Conservation (phyloP, 1,140 invertebrate species). For the Tachypleus tridentatus region DNA sequence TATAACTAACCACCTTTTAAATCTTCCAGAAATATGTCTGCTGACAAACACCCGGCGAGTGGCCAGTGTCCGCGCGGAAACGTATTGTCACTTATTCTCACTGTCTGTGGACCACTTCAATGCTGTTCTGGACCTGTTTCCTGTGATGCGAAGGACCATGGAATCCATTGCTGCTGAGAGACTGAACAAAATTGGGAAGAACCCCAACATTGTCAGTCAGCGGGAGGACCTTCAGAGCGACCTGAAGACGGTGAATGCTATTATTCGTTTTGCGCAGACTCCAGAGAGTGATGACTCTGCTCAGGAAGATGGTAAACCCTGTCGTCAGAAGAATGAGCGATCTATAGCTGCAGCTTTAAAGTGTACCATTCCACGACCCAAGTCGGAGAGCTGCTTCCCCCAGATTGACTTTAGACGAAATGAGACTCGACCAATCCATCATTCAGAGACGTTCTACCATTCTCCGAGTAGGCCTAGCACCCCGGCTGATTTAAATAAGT, state of each 20-base stretch:
- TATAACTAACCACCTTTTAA: too few species aligned
- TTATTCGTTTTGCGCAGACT: slow-evolving; percentile 22
- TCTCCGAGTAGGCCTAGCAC: slow-evolving; percentile 6
- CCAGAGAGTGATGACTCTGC: slow-evolving; percentile 16
- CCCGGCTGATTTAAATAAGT: not conserved
- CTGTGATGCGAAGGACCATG: slow-evolving; percentile 95
- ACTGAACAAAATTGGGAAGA: slow-evolving; percentile 97
- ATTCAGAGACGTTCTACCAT: slow-evolving; percentile 19
- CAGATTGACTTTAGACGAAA: slow-evolving; percentile 16
- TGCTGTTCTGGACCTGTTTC: slow-evolving; percentile 93
- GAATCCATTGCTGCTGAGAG: slow-evolving; percentile 96
- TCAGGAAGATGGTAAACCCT: slow-evolving; percentile 13
- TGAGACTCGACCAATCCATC: not conserved
- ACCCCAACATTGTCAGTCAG: slow-evolving; percentile 61
- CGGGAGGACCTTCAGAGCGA: slow-evolving; percentile 25
- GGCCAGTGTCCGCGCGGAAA: slow-evolving; percentile 91
- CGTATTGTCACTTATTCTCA: slow-evolving; percentile 97
- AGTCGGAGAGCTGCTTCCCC: slow-evolving; percentile 26
- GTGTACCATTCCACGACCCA: slow-evolving; percentile 21
- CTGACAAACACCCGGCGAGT: slow-evolving; percentile 56
- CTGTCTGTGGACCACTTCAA: slow-evolving; percentile 96
- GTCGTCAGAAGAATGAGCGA: slow-evolving; percentile 2
- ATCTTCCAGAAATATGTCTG: slow-evolving; percentile 40
- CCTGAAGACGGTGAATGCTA: slow-evolving; percentile 22
- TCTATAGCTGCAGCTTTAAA: slow-evolving; percentile 18